Percentiles rank a stretch among this genome's conserved stretches.
Conservation (phyloP, 2,888 invertebrate species). For the Atrina japonica region DNA sequence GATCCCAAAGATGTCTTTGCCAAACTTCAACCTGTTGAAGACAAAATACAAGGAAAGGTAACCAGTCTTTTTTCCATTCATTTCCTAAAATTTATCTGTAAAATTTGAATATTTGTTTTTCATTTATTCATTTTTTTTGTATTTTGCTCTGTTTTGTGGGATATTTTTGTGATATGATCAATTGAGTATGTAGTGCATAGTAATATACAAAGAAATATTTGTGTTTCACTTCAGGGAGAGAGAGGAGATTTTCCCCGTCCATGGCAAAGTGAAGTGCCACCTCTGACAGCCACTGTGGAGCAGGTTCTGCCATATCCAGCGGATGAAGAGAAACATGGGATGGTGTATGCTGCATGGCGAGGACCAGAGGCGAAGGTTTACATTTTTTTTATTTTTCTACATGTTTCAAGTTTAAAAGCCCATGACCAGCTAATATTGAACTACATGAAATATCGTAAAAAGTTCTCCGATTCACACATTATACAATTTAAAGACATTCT, state of each 20-base stretch:
- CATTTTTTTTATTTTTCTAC: not conserved
- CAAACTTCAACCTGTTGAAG: slow-evolving; percentile 87
- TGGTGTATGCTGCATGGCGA: slow-evolving; percentile 90
- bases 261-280: slow-evolving; percentile 88
- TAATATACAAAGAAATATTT: no score
- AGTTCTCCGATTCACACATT: no score
- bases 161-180: no score
- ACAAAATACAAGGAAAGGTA: slow-evolving; percentile 84
- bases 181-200: no score
- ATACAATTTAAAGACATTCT: no score
- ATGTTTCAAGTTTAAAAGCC: not conserved
- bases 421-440: no score
- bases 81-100: no score
- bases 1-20: slow-evolving; percentile 86
- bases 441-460: no score
- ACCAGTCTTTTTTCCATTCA: no score
- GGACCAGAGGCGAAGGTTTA: slow-evolving; percentile 85
- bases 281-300: slow-evolving; percentile 83
- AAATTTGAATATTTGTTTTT: no score
- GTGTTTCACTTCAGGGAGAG: slow-evolving; percentile 58
- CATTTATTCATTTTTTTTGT: no score
- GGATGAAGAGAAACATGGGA: slow-evolving; percentile 88
- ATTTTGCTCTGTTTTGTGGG: no score
- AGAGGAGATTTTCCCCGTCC: slow-evolving; percentile 85
- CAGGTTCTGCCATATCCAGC: slow-evolving; percentile 87